Evolutionary conservation across 2,797 vertebrate genomes (phyloP), one percentile per base, ranked within the genome.

Genomic region (Anomalospiza imberbis): DNA sequence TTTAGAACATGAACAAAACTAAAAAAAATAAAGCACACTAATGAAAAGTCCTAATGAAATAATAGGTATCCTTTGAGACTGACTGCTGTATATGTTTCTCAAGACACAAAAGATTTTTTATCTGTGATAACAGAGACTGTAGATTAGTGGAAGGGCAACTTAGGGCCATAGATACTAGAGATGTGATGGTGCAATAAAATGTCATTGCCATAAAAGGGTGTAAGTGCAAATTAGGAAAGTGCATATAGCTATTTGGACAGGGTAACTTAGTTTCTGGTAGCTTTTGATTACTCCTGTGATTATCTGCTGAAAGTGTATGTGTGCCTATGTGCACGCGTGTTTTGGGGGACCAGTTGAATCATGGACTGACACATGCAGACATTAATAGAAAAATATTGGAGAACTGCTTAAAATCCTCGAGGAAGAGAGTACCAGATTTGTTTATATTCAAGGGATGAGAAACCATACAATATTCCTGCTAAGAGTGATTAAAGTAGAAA

Each of bases 371-470:
- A 82, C 55, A 88, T 65, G 32, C 24, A 93, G 60, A 77, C 75
- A 24, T 89, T 95, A 85, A 77, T 32, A 94, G 47, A 81, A 94
- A 95, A 88, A 86, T 84, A 77, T 91, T 83, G 81, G 24, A 84
- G 42, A 87, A 48, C 77, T 82, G 47, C 50, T 88, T 87, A 85
- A 88, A 95, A 93, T 92, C 24, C 47, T 88, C 47, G 29, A 88
- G 68, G 68, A 96, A 89, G 55, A 91, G 42, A 95, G 25, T 51
- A 77, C 38, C 53, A 92, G 72, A 77, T 95, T 95, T 96, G 91
- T 93, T 94, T 93, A 47, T 83, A 58, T 92, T 94, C 79, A 80
- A 7, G 51, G 75, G 73, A 92, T 95, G 91, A 96, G 70, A 93
- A 97, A 97, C 86, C 68, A 85, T 47, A 76, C 77, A 84, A 55